phyloP scores from a whole-genome alignment of 2,113 vertebrate genomes.

The Scatophagus argus region DNA sequence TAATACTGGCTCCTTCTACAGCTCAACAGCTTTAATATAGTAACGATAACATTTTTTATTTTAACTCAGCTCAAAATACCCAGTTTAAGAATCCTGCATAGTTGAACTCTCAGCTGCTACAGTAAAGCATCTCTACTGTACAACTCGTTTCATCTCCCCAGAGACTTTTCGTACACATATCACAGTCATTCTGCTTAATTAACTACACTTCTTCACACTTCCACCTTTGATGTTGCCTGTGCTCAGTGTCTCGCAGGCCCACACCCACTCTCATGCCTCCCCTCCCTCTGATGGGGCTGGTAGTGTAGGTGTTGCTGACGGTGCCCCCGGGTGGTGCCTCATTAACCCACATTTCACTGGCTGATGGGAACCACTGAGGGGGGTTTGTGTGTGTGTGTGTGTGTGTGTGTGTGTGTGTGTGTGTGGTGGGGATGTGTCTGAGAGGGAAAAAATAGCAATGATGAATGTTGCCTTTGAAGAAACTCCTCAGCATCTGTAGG shows the following conservation, averaged over 20 bases:
- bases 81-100: not conserved
- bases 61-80: constrained; percentile 29
- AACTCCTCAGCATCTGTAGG: constrained; percentile 16
- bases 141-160: constrained; percentile 15
- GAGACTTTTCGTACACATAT: constrained; percentile 21
- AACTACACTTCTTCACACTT: constrained; percentile 41
- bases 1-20: not conserved
- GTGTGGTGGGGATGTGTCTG: constrained; percentile 29
- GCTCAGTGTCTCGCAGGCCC: constrained; percentile 21
- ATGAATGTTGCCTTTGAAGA: constrained; percentile 39
- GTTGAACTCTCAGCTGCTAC: constrained; percentile 10
- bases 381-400: not conserved
- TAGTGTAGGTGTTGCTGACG: constrained; percentile 57
- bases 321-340: constrained; percentile 65
- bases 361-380: constrained; percentile 43
- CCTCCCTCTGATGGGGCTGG: constrained; percentile 40
- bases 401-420: constrained; percentile 25
- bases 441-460: constrained; percentile 35
- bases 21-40: not conserved
- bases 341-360: constrained; percentile 75
- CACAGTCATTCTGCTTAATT: constrained; percentile 54
- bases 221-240: constrained; percentile 64
- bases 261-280: constrained; percentile 17
- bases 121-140: constrained; percentile 34
- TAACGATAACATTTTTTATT: constrained; percentile 25